These are phyloP conservation scores for Drosophila tani DNA, from an alignment of 1,140 invertebrate genomes.

Conservation along the genomic window DNA sequence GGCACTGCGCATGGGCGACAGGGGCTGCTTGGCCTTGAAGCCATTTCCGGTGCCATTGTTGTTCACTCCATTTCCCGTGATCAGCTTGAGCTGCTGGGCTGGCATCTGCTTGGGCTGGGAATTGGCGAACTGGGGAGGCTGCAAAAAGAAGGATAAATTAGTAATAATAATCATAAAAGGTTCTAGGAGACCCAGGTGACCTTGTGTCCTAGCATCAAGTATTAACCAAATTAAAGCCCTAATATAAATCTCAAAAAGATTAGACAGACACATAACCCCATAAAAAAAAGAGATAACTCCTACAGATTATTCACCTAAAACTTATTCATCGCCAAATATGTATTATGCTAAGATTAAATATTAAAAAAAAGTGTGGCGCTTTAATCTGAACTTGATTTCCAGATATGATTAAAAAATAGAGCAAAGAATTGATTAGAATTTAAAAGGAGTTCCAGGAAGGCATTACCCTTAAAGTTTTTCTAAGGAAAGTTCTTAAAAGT, in stretches of 20 bases:
- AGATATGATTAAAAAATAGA: not conserved
- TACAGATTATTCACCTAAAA: not conserved
- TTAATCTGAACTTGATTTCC: not conserved
- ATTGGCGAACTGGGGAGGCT: constrained; percentile 85
- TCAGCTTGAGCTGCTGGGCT: constrained; percentile 32
- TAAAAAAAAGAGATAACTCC: not conserved
- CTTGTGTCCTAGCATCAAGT: too few relatives aligned
- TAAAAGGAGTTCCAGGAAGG: too few relatives aligned
- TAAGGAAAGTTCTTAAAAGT: too few relatives aligned
- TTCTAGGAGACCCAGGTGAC: not conserved
- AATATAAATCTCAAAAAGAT: too few relatives aligned
- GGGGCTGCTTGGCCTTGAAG: constrained; percentile 40
- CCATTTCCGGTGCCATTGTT: constrained; percentile 9
- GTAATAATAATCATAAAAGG: not conserved
- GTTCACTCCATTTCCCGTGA: constrained; percentile 33
- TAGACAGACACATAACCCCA: too few relatives aligned
- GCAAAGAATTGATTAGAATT: not conserved
- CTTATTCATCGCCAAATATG: not conserved
- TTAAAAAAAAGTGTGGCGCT: not conserved
- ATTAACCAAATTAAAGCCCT: too few relatives aligned
- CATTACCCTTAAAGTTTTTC: too few relatives aligned
- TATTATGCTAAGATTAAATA: not conserved
- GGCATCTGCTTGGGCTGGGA: constrained; percentile 42
- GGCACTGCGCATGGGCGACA: constrained; percentile 67
- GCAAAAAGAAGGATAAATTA: not conserved